Base-by-base conservation (phyloP, 1,140 invertebrate species). In the Batillaria attramentaria region DNA sequence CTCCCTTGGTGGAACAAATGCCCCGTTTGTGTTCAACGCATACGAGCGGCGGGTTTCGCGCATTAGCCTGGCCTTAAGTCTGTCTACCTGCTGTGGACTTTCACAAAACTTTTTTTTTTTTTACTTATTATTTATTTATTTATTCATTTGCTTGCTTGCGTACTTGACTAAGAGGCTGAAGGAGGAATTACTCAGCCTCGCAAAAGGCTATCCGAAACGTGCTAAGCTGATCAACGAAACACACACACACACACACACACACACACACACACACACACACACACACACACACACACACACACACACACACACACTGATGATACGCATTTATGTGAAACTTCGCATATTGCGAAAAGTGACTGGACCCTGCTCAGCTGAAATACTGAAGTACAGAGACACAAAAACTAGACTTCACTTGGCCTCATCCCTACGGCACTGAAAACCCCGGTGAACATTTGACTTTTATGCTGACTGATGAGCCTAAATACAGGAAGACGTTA, bases 171-270 rank as follows among this genome's bases (percentile, higher is more conserved):
- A 28, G 33, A 6, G 28, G 33, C 16, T 10, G 33, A 8, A 37
- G 24, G 18, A 13, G 8, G 16, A 35, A 16, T 31, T 66, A 66
- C 31, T 1, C 62, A 66, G 8, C 1, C 62, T 3, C 31, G 33
- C n/a, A 35, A 54, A 18, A 16, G n/a, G 16, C 46, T 18, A 1
- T 2, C 16, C 2, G 16, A 54, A 1, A 16, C 46, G 16, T n/a
- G n/a, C n/a, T n/a, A 54, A 18, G 16, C 16, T n/a, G 16, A 54
- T 54, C n/a, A 54, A 24, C 57, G 31, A 33, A 5, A 66, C 62
- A 41, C 66, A 69, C 66, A 41, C 66, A 69, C 66, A 69, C n/a
- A 69, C 37, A 69, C 35, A 69, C 37, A 69, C 42, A 69, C 8
- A 20, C 57, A n/a, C n/a, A n/a, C n/a, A n/a, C 57, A 60, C 6